Conservation (phyloP, 2,797 vertebrate genomes). For the Brachymystax lenok region DNA sequence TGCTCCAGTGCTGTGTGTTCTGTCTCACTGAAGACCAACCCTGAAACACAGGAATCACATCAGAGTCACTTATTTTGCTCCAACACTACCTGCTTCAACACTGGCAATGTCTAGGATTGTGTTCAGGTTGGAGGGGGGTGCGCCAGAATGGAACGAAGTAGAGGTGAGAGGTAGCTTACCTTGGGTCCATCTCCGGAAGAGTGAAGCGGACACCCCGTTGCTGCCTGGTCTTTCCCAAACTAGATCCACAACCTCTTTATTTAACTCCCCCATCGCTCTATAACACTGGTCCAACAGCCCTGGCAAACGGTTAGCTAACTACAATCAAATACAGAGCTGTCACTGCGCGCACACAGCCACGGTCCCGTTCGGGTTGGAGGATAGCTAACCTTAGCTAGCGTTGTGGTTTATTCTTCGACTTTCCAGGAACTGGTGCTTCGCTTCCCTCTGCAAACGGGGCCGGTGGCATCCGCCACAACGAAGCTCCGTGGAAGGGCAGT, state of each 20-base stretch:
- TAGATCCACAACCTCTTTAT: conserved; percentile 90
- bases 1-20: conserved; percentile 94
- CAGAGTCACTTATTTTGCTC: neutral
- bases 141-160: neutral
- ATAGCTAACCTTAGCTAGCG: conserved; percentile 26
- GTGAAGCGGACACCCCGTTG: conserved; percentile 86
- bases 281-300: conserved; percentile 16
- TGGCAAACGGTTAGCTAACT: neutral
- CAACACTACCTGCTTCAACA: too few species aligned
- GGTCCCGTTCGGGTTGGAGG: neutral
- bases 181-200: conserved; percentile 97
- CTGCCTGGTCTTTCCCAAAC: conserved; percentile 91
- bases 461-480: conserved; percentile 75
- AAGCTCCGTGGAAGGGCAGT: conserved; percentile 50
- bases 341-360: neutral
- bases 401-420: conserved; percentile 27
- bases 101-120: neutral
- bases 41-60: conserved; percentile 64
- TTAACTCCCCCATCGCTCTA: conserved; percentile 83
- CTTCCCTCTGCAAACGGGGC: conserved; percentile 47
- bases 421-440: conserved; percentile 47
- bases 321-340: conserved; percentile 4
- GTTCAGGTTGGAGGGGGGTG: neutral
- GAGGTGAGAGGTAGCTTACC: conserved; percentile 71
- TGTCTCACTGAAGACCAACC: conserved; percentile 93